A percentile compares a stretch with the other conserved stretches of the same genome.
Evolutionary conservation across 1,140 invertebrate species (phyloP).

Genomic region (Heliconius hewitsoni): DNA sequence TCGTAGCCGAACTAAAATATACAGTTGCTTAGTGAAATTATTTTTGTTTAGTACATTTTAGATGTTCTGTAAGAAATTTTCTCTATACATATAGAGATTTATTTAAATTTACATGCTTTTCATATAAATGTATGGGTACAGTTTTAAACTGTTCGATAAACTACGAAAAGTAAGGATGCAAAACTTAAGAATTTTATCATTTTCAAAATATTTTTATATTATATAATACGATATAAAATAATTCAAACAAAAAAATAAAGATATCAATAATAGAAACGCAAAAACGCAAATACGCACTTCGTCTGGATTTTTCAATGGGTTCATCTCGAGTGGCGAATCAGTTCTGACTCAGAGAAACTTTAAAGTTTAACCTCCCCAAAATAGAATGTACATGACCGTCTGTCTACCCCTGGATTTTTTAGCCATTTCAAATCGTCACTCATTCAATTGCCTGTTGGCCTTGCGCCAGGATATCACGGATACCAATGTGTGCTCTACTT

Average conservation of each 20-base stretch:
- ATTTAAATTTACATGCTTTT: too few relatives aligned
- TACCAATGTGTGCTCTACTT: constrained; percentile 57
- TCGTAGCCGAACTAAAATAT: background rate
- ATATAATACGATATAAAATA: too few relatives aligned
- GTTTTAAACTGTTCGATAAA: too few relatives aligned
- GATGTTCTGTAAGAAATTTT: background rate
- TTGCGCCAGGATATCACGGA: constrained; percentile 64
- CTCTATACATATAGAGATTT: background rate
- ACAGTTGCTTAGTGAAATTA: constrained; percentile 13
- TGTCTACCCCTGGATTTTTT: constrained; percentile 62
- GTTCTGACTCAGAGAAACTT: constrained; percentile 69
- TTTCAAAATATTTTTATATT: too few relatives aligned
- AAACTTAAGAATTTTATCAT: too few relatives aligned
- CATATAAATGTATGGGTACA: too few relatives aligned
- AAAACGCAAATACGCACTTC: constrained; percentile 55
- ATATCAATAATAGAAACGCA: background rate
- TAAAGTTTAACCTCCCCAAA: constrained; percentile 69
- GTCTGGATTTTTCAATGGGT: constrained; percentile 62
- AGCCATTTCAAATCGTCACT: constrained; percentile 67
- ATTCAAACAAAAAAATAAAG: background rate
- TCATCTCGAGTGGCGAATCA: constrained; percentile 58
- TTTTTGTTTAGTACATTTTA: constrained; percentile 24
- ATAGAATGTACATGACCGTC: constrained; percentile 71
- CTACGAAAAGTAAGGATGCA: too few relatives aligned
- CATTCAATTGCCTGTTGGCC: constrained; percentile 75